Evolutionary conservation across 1,140 invertebrate genomes (phyloP).

Genomic region (Geopemphigus sp.): DNA sequence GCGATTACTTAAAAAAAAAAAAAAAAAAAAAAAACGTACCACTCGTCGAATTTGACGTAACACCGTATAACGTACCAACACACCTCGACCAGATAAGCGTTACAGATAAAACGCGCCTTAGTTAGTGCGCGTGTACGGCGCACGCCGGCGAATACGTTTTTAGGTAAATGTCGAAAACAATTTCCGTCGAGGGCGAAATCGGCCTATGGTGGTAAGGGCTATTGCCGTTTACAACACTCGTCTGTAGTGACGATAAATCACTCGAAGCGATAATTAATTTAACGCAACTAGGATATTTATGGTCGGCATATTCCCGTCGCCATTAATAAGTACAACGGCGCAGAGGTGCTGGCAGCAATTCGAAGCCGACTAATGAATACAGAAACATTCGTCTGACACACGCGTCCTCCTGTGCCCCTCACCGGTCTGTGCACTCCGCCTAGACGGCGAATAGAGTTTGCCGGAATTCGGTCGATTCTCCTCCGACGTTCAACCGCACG

Average conservation of each 20-base stretch:
- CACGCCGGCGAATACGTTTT: no score
- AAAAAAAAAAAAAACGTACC: no score
- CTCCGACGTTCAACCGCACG: no score
- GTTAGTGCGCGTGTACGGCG: no score
- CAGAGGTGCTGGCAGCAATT: not conserved
- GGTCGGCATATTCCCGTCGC: slow-evolving; percentile 1
- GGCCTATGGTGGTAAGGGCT: no score
- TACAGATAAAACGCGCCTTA: no score
- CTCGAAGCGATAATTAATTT: slow-evolving; percentile 22
- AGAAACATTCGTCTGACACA: slow-evolving; percentile 15
- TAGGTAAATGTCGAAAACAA: not conserved
- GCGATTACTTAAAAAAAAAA: no score
- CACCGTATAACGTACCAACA: no score
- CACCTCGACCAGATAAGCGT: no score
- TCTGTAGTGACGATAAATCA: slow-evolving; percentile 29
- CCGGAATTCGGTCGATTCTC: no score
- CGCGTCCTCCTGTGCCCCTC: no score
- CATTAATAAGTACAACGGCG: not conserved
- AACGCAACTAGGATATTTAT: slow-evolving; percentile 24
- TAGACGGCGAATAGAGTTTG: slow-evolving; percentile 7
- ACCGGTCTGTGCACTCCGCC: not conserved
- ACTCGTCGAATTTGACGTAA: no score
- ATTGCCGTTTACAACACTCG: not conserved
- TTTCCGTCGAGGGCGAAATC: not conserved
- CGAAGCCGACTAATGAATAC: slow-evolving; percentile 29